Base-by-base conservation (phyloP, 2,113 vertebrate genomes). In the Parotia lawesii region DNA sequence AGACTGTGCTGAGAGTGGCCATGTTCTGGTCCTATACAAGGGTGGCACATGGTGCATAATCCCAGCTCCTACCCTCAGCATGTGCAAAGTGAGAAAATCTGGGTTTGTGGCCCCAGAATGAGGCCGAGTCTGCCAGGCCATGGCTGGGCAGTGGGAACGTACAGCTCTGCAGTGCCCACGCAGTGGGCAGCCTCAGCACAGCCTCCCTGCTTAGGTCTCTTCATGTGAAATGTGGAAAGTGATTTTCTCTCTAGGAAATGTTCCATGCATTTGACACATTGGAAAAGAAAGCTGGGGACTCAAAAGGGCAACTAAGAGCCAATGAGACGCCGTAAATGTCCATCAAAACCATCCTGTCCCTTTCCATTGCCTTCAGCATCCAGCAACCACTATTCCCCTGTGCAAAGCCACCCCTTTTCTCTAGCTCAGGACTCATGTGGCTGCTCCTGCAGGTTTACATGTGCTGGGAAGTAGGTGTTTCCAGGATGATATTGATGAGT, bases 21-120 rank as follows among this genome's bases (percentile, higher is more conserved):
- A 0, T 33, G 19, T 47, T 31, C 48, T 28, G 29, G 42, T 62
- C 22, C 22, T 44, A 0, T 24, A 2, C 37, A 24, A 57, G 58
- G 66, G n/a, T 0, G 1, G 25, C 31, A 17, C 45, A 12, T 13
- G 28, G 19, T 22, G 31, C 21, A 5, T 70, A 44, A 61, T 48
- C 73, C 56, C 45, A 81, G 35, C 37, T 8, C 45, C 64, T 65
- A 2, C 27, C 15, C 24, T 77, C 9, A 19, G 37, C 50, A 11
- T 38, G 51, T 58, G 38, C n/a, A 38, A 28, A 73, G 60, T 8
- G 51, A 81, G 56, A 56, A 89, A 48, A 73, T 53, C 5, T n/a
- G 53, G 50, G 35, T 53, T 37, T 87, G 22, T 58, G 33, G n/a
- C 75, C 61, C 42, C 78, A 53, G 56, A 44, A 61, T 3, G 65